Base-by-base conservation (phyloP, 23 tunicate genomes). In the Halocynthia aurantium region DNA sequence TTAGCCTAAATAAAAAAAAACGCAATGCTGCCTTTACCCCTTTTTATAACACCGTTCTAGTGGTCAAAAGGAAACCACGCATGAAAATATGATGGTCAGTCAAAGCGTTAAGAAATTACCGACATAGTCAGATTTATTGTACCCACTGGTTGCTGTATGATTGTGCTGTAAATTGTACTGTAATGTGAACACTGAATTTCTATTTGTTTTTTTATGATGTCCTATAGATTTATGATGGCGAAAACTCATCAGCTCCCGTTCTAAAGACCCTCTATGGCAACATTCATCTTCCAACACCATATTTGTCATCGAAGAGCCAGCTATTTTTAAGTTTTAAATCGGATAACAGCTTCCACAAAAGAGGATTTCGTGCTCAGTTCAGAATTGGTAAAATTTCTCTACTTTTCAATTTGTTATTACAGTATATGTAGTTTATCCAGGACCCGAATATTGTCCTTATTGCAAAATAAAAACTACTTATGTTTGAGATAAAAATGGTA, bases 341-440 rank as follows among this genome's bases (percentile, higher is more conserved):
- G 31, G 70, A 65, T 65, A 49, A 65, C 31, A 65, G 70, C 19
- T 40, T 65, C 9, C 10, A 40, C 15, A 65, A 65, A 15, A 11
- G 70, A 0, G 70, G 70, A 15, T 65, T 65, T 15, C 70, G 70
- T 15, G 70, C 70, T 8, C 70, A 65, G 31, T 65, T 20, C 70
- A 11, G 70, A 15, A 20, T 65, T 8, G 70, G 70, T 65, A 31
- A 31, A 31, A 31, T 31, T 31, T 31, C 44, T 4, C 44, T 0
- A 31, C 4, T 31, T 31, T 31, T 31, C 44, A 0, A 31, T 31
- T 31, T 31, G 44, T 31, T 31, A 31, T 31, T 31, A 31, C 44
- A 31, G 44, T 4, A 31, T 31, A 31, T 4, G 44, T 31, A n/a
- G n/a, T n/a, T n/a, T n/a, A n/a, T n/a, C n/a, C n/a, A n/a, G n/a